A percentile compares a stretch with the other conserved stretches of the same genome.
These are phyloP conservation scores for Lordiphosa fenestrarum DNA, from an alignment of 2,888 invertebrate species.

Conservation along the genomic window DNA sequence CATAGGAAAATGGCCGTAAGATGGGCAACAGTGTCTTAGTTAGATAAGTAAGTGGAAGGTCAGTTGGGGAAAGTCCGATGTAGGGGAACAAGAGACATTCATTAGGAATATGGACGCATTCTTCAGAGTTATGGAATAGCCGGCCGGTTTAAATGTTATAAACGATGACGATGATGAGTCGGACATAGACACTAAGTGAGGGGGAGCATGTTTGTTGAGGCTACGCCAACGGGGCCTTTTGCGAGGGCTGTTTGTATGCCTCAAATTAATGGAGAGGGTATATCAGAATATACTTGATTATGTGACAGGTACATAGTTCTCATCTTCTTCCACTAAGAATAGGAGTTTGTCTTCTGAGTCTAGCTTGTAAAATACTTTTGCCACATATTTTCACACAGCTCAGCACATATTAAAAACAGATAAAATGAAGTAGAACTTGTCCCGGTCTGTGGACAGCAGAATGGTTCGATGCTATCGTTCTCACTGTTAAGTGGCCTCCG, in stretches of 20 bases:
- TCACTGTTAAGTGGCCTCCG: too few species aligned
- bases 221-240: slow-evolving; percentile 3
- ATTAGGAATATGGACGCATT: slow-evolving; percentile 19
- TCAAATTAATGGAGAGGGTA: not conserved
- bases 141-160: slow-evolving; percentile 19
- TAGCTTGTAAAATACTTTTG: too few species aligned
- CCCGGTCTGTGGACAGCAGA: too few species aligned
- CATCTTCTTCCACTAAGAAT: too few species aligned
- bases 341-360: too few species aligned
- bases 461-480: too few species aligned
- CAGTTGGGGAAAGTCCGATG: not conserved
- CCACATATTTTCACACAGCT: too few species aligned
- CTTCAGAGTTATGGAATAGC: slow-evolving; percentile 16
- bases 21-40: slow-evolving; percentile 13
- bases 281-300: not conserved
- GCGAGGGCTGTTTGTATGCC: too few species aligned
- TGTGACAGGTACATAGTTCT: not conserved
- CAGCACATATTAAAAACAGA: too few species aligned
- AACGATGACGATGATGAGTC: slow-evolving; percentile 12
- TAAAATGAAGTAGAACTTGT: too few species aligned
- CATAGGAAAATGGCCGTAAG: slow-evolving; percentile 17
- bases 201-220: slow-evolving; percentile 33
- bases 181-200: slow-evolving; percentile 44
- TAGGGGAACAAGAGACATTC: not conserved
- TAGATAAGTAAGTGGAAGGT: not conserved